Evolutionary conservation across 2,888 invertebrate genomes (phyloP).

Genomic region (Parnassius smintheus): DNA sequence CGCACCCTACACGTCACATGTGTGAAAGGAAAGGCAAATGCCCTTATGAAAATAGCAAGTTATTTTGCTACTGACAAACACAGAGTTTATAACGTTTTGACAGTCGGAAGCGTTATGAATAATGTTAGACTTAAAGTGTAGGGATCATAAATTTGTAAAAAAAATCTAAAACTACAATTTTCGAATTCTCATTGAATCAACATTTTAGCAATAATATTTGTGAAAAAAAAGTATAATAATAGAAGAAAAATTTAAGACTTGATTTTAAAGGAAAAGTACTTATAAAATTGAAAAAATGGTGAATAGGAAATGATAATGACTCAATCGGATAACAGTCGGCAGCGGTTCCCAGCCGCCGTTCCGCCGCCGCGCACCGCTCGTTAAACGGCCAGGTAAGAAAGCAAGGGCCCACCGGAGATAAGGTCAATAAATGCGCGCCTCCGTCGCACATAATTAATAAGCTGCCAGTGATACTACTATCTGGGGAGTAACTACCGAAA

Average conservation of each 20-base stretch:
- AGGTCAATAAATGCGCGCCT: slow-evolving; percentile 74
- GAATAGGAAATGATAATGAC: slow-evolving; percentile 14
- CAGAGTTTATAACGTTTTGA: no score
- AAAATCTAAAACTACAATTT: no score
- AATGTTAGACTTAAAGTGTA: no score
- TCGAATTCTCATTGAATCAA: no score
- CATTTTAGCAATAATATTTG: no score
- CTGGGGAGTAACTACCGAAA: slow-evolving; percentile 64
- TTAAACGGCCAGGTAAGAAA: slow-evolving; percentile 61
- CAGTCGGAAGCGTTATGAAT: no score
- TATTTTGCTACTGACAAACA: background rate
- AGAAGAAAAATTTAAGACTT: no score
- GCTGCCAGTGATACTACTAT: slow-evolving; percentile 54
- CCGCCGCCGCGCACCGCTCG: slow-evolving; percentile 60
- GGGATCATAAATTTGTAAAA: no score
- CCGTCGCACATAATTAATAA: slow-evolving; percentile 70
- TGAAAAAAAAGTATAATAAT: no score
- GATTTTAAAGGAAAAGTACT: no score
- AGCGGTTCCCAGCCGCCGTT: slow-evolving; percentile 53
- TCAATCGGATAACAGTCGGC: slow-evolving; percentile 22
- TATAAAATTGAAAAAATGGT: background rate
- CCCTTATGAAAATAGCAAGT: background rate
- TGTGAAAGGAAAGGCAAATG: background rate
- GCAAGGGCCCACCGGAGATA: slow-evolving; percentile 73
- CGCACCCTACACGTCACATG: slow-evolving; percentile 39